Evolutionary conservation across 2,797 vertebrate species (phyloP), one percentile per base, ranked within the genome.

Genomic region (Chelon auratus): DNA sequence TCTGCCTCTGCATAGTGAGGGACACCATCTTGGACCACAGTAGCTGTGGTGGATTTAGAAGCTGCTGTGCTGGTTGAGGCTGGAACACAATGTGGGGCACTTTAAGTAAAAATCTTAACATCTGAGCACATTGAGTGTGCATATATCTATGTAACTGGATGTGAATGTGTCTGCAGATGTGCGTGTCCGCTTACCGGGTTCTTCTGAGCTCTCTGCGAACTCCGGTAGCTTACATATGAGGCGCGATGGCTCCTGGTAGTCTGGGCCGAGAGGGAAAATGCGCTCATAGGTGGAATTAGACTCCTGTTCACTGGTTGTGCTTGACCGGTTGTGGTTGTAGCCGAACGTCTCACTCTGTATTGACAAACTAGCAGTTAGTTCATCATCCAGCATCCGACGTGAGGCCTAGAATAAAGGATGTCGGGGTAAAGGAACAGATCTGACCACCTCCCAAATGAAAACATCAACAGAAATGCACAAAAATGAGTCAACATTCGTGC

Each of bases 1-100:
- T 99, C 97, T 0, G 98, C 98, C 89, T 99, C 97, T 0, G 98
- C 97, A 0, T 99, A 99, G 87, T 99, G 98, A 2, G 98, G 97
- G 52, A 95, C 98, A 0, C 97, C 96, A 7, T 99, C 97, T 0
- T 96, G 95, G 54, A 87, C 81, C 0, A 62, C 78, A 0, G 83
- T 85, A 30, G 94, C 72, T 24, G 94, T 90, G 80, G 90, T 84
- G 0, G 95, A 92, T 85, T 97, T 98, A 22, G 93, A 91, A 2
- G 91, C 89, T 42, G 89, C 87, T 14, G 87, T 86, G 76, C 85
- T 90, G 57, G 86, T 82, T 8, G 88, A 92, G 36, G 89, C 94
- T 93, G 84, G 84, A 95, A 78, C 4, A 70, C 30, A 81, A 65
- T 0, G 47, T 0, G 3, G 20, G 5, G 43, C 1, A 30, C 0